Percentiles rank a stretch among this genome's conserved stretches.
These are phyloP conservation scores for Vollenhovia emeryi DNA, from an alignment of 1,140 invertebrate genomes.

Conservation along the genomic window DNA sequence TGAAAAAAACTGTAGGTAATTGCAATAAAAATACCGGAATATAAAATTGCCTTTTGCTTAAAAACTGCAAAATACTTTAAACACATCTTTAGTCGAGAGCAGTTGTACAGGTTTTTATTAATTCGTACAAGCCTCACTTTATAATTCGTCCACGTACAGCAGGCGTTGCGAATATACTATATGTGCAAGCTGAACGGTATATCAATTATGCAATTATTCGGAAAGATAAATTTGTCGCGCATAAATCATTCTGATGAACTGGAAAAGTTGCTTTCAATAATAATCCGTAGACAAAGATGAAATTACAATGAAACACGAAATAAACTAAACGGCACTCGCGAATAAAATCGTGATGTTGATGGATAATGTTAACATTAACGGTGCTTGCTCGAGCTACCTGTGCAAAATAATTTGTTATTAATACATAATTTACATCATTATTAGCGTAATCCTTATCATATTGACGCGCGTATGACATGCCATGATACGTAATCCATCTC, in stretches of 20 bases:
- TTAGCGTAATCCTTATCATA: neutral
- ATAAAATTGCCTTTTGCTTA: no score
- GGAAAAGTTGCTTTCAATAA: slow-evolving; percentile 1
- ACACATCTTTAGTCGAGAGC: no score
- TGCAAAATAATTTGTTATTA: neutral
- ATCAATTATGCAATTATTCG: slow-evolving; percentile 29
- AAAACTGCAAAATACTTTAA: no score
- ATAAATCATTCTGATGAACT: neutral
- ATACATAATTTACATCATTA: neutral
- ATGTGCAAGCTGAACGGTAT: neutral
- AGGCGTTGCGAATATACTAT: neutral
- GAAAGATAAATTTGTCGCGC: neutral
- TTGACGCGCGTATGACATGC: neutral
- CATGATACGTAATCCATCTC: neutral
- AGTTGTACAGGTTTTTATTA: slow-evolving; percentile 16
- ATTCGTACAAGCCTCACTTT: neutral
- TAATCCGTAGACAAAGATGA: neutral
- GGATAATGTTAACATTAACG: neutral
- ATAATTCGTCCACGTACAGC: neutral
- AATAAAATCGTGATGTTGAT: neutral
- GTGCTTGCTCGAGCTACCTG: neutral
- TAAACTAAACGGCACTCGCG: neutral
- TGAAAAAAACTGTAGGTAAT: no score
- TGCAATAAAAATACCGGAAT: no score
- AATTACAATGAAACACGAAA: neutral